A percentile compares a stretch with the other conserved stretches of the same genome.
phyloP scores from a whole-genome alignment of 1,140 invertebrate genomes.

The Drosophila arizonae region DNA sequence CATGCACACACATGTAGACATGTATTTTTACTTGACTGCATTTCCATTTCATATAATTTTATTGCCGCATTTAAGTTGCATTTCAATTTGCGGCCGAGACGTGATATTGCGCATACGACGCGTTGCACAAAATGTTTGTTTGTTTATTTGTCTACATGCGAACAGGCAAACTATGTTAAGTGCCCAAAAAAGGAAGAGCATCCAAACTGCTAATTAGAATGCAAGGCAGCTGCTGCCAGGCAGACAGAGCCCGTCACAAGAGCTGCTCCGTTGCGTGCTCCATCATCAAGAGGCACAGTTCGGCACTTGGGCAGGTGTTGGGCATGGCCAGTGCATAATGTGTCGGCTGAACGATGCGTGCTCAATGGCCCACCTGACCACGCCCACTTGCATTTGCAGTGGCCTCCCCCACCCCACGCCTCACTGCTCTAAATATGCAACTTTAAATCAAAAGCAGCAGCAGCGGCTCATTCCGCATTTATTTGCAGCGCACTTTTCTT shows the following conservation, averaged over 20 bases:
- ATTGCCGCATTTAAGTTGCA: slow-evolving; percentile 67
- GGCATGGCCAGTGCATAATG: slow-evolving; percentile 50
- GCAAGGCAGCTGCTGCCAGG: slow-evolving; percentile 53
- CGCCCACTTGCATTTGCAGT: slow-evolving; percentile 4
- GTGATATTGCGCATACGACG: slow-evolving; percentile 53
- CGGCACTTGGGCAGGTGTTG: slow-evolving; percentile 29
- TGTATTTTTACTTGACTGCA: slow-evolving; percentile 45
- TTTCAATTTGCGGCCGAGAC: slow-evolving; percentile 64
- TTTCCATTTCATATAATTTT: slow-evolving; percentile 66
- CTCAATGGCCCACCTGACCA: slow-evolving; percentile 54
- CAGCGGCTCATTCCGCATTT: slow-evolving; percentile 26
- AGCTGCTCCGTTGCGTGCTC: slow-evolving; percentile 30
- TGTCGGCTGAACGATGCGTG: slow-evolving; percentile 53
- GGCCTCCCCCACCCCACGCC: not conserved
- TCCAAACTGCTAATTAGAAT: slow-evolving; percentile 69
- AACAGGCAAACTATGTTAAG: slow-evolving; percentile 62
- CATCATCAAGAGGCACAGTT: slow-evolving; percentile 51
- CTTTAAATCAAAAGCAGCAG: slow-evolving; percentile 52
- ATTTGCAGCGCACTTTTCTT: slow-evolving; percentile 47
- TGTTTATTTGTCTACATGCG: slow-evolving; percentile 67
- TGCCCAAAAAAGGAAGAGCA: slow-evolving; percentile 14
- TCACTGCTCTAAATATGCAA: slow-evolving; percentile 32
- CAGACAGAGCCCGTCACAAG: slow-evolving; percentile 30
- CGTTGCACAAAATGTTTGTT: slow-evolving; percentile 30
- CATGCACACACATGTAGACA: not conserved